Evolutionary conservation across 2,888 invertebrate genomes (phyloP).

Genomic region (Agrochola lota): DNA sequence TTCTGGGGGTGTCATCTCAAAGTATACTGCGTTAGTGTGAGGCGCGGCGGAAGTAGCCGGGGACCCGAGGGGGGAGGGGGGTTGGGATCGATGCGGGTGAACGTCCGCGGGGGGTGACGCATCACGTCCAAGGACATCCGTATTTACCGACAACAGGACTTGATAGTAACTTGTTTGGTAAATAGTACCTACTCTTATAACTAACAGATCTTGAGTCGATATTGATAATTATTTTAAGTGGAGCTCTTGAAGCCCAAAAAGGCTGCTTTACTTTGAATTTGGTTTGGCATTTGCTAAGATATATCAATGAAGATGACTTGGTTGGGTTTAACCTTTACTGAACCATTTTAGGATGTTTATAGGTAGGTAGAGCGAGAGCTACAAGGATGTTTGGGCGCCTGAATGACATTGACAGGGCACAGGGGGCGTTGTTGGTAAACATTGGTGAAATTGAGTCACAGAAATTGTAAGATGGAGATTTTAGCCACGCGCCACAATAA

Average conservation of each 20-base stretch:
- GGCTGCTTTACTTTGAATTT: neutral
- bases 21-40: slow-evolving; percentile 46
- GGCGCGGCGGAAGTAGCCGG: slow-evolving; percentile 57
- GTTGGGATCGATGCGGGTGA: slow-evolving; percentile 75
- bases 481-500: neutral
- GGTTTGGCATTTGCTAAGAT: neutral
- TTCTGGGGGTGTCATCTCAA: slow-evolving; percentile 47
- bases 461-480: neutral
- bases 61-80: slow-evolving; percentile 1
- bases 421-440: neutral
- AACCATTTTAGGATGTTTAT: neutral
- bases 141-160: slow-evolving; percentile 63
- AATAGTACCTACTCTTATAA: slow-evolving; percentile 25
- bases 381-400: neutral
- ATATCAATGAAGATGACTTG: neutral
- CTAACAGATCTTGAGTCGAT: slow-evolving; percentile 6
- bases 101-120: slow-evolving; percentile 67
- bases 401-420: neutral
- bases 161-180: slow-evolving; percentile 43
- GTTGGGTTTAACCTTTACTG: neutral
- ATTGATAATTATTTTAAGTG: neutral
- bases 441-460: neutral
- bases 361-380: neutral
- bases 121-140: slow-evolving; percentile 68
- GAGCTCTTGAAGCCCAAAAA: neutral